Evolutionary conservation across 1,140 invertebrate species (phyloP).

Genomic region (Formica exsecta): DNA sequence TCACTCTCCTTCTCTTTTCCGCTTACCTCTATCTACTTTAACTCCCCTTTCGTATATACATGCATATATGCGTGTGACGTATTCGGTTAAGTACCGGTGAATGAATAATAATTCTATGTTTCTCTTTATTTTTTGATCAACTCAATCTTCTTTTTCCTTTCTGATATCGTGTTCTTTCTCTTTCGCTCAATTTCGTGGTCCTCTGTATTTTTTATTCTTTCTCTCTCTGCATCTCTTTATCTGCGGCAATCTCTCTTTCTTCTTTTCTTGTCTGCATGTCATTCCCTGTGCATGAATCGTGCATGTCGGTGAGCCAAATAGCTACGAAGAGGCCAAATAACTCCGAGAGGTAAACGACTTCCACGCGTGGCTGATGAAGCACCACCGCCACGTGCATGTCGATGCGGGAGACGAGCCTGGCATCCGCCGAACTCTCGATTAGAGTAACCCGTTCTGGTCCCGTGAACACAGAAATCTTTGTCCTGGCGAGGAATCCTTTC

Average conservation of each 20-base stretch:
- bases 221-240: slow-evolving; percentile 25
- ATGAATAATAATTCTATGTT: slow-evolving; percentile 2
- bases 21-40: not conserved
- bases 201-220: not conserved
- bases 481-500: not conserved
- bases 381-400: slow-evolving; percentile 53
- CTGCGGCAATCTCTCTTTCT: not conserved
- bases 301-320: slow-evolving; percentile 45
- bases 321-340: slow-evolving; percentile 76
- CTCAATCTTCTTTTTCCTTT: not conserved
- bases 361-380: slow-evolving; percentile 73
- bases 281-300: slow-evolving; percentile 39
- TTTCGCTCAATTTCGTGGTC: not conserved
- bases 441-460: slow-evolving; percentile 27
- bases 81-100: not conserved
- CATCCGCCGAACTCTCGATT: slow-evolving; percentile 67
- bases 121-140: slow-evolving; percentile 15
- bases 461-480: not conserved
- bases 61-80: too few species aligned
- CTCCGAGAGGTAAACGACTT: slow-evolving; percentile 79
- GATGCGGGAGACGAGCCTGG: slow-evolving; percentile 66
- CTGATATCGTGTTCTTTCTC: slow-evolving; percentile 10
- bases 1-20: not conserved
- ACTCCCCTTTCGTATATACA: not conserved
- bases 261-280: slow-evolving; percentile 40